Conservation (phyloP, 2,797 vertebrate genomes). For the Alca torda region DNA sequence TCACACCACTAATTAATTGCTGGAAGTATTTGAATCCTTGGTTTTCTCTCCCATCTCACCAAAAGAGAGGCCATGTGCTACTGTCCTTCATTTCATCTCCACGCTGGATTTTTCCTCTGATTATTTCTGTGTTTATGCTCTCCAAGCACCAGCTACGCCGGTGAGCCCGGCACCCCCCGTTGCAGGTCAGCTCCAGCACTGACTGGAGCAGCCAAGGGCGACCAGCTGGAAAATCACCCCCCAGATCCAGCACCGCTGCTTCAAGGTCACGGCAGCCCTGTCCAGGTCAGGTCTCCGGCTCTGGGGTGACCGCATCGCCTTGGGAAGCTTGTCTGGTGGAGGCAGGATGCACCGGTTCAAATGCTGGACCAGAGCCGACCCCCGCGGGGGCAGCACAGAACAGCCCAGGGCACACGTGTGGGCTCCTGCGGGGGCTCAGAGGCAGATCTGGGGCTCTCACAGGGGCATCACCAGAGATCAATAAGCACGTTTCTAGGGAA, state of each 20-base stretch:
- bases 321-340: neutral
- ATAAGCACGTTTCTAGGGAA: neutral
- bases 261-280: slow-evolving; percentile 15
- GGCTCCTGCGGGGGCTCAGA: neutral
- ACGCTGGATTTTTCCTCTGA: neutral
- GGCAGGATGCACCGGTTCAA: neutral
- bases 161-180: neutral
- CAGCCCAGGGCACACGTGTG: neutral
- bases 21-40: neutral
- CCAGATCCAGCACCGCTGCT: neutral
- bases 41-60: neutral
- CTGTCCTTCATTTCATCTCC: neutral
- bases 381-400: neutral
- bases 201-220: neutral
- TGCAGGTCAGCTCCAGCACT: slow-evolving; percentile 15
- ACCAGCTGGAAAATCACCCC: slow-evolving; percentile 32
- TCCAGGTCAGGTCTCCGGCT: neutral
- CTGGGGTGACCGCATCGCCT: neutral
- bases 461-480: neutral
- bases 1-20: slow-evolving; percentile 24
- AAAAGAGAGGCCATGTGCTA: neutral
- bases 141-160: neutral
- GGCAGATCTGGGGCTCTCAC: neutral
- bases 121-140: neutral
- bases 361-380: accelerated